Evolutionary conservation across 2,888 invertebrate genomes (phyloP).

Genomic region (Dromius quadrimaculatus): DNA sequence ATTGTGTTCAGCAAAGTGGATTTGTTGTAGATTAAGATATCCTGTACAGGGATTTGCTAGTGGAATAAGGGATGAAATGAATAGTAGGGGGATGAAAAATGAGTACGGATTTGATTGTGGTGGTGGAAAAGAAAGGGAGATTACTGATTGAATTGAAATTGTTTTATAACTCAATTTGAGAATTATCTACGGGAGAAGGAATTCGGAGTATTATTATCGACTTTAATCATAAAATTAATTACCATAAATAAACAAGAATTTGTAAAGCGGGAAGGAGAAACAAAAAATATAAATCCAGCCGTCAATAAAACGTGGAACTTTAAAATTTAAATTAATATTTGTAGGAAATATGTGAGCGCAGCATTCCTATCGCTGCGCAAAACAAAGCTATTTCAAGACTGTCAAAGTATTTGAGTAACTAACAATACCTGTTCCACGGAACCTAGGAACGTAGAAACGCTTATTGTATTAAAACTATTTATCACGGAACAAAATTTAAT

Average conservation of each 20-base stretch:
- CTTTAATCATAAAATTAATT: no score
- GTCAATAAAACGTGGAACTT: no score
- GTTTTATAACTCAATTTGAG: slow-evolving; percentile 30
- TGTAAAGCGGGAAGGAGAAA: no score
- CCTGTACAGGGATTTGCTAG: slow-evolving; percentile 32
- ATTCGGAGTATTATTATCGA: not conserved
- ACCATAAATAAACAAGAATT: no score
- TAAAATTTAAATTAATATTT: no score
- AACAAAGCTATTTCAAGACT: slow-evolving; percentile 24
- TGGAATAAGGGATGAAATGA: slow-evolving; percentile 18
- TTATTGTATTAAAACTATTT: slow-evolving; percentile 48
- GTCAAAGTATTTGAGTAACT: not conserved
- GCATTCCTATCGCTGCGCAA: not conserved
- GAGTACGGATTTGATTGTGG: slow-evolving; percentile 28
- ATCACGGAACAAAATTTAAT: slow-evolving; percentile 46
- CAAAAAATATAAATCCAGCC: no score
- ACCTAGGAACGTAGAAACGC: slow-evolving; percentile 16
- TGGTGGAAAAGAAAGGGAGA: slow-evolving; percentile 9
- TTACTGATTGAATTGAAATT: slow-evolving; percentile 27
- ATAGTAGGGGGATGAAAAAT: slow-evolving; percentile 31
- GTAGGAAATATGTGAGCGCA: no score
- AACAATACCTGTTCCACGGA: slow-evolving; percentile 5
- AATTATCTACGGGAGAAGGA: not conserved
- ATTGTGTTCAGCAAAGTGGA: slow-evolving; percentile 22
- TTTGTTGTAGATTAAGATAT: slow-evolving; percentile 27